Conservation (phyloP, 2,113 vertebrate species). For the Peromyscus californicus region DNA sequence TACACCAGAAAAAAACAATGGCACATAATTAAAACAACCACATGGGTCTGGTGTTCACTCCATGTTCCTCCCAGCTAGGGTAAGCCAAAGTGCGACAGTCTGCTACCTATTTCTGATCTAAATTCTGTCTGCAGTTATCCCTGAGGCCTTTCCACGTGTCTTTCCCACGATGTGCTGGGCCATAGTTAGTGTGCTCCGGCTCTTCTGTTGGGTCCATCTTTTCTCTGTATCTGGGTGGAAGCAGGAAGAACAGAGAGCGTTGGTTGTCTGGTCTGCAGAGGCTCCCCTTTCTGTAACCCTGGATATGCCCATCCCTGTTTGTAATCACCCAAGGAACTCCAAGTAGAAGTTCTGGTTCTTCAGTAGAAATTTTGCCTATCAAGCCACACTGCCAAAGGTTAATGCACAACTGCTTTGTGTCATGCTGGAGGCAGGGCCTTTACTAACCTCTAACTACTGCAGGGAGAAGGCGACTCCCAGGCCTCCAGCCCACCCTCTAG, state of each 20-base stretch:
- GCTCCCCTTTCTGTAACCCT: neutral
- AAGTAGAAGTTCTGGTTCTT: neutral
- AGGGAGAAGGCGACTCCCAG: neutral
- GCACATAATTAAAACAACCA: conserved; percentile 42
- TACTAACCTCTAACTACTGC: neutral
- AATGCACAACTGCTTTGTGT: neutral
- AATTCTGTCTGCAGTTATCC: neutral
- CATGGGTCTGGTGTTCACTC: neutral
- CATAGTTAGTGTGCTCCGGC: rapidly evolving
- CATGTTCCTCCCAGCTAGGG: neutral
- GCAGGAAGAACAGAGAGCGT: neutral
- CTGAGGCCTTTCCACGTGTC: neutral
- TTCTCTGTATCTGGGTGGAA: neutral
- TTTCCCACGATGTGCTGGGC: neutral
- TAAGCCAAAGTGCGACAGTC: neutral
- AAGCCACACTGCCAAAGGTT: neutral
- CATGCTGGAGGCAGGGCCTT: neutral
- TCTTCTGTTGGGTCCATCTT: neutral
- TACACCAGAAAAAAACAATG: conserved; percentile 15
- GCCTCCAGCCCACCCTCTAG: neutral
- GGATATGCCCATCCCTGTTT: neutral
- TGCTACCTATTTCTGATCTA: neutral
- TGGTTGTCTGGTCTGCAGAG: neutral
- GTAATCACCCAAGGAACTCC: neutral
- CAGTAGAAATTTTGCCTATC: neutral